These are phyloP conservation scores for Bombus terrestris DNA, from an alignment of 1,140 invertebrate species.

Conservation along the genomic window DNA sequence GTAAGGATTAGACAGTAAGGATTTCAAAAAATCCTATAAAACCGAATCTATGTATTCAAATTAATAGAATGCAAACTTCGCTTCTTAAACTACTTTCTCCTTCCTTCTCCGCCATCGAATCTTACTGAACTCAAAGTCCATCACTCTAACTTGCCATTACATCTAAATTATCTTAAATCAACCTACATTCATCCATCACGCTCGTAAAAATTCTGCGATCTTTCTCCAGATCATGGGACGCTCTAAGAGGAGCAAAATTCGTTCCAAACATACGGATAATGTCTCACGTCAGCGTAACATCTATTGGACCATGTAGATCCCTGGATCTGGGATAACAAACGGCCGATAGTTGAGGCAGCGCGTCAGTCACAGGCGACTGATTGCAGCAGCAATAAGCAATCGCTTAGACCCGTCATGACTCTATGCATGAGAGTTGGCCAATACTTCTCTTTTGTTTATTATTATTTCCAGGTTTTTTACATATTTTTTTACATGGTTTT, in stretches of 20 bases:
- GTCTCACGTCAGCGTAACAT: neutral
- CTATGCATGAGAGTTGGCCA: conserved; percentile 73
- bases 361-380: conserved; percentile 59
- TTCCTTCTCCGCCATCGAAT: neutral
- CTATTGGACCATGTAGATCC: neutral
- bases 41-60: too few species aligned
- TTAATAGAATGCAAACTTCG: too few species aligned
- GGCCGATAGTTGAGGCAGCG: conserved; percentile 57
- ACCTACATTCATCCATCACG: neutral
- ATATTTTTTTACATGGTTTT: too few species aligned
- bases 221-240: neutral
- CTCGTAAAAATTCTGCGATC: too few species aligned
- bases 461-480: too few species aligned
- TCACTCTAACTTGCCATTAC: neutral
- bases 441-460: conserved; percentile 8
- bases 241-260: neutral
- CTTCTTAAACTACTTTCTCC: neutral
- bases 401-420: conserved; percentile 71
- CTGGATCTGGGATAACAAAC: conserved; percentile 64
- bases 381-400: conserved; percentile 73
- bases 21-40: too few species aligned
- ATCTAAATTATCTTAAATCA: too few species aligned
- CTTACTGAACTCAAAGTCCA: neutral
- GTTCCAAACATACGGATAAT: neutral
- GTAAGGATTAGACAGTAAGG: too few species aligned